Evolutionary conservation across 2,797 vertebrate genomes (phyloP).

Genomic region (Phataginus tetradactyla): DNA sequence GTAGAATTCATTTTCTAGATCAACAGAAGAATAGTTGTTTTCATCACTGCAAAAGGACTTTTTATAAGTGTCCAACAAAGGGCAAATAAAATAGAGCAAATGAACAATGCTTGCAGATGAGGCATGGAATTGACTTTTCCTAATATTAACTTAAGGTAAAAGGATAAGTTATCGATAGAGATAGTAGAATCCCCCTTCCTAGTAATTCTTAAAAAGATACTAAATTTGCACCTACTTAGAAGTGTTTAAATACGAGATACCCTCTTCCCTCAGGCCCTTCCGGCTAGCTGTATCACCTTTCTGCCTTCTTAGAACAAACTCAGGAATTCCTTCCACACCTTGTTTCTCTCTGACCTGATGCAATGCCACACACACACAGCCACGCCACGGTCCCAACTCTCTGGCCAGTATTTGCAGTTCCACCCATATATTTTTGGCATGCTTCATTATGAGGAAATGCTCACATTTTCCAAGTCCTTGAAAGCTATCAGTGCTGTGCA

Average conservation of each 20-base stretch:
- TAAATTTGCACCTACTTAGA: background rate
- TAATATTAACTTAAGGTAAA: slow-evolving; percentile 9
- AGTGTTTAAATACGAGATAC: background rate
- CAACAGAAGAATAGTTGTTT: background rate
- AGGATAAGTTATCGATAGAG: background rate
- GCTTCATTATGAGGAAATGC: background rate
- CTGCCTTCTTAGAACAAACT: background rate
- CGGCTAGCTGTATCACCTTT: background rate
- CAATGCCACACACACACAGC: background rate
- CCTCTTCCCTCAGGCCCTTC: background rate
- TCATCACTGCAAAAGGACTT: background rate
- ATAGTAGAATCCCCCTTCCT: background rate
- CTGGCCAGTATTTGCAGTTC: background rate
- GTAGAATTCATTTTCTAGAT: background rate
- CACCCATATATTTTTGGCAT: background rate
- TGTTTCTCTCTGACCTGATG: background rate
- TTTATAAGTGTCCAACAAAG: background rate
- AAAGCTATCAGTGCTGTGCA: background rate
- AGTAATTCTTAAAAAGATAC: background rate
- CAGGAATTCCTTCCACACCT: background rate
- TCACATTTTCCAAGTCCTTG: background rate
- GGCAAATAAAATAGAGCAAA: background rate
- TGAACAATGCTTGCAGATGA: background rate
- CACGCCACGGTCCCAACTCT: background rate
- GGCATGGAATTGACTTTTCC: background rate